Conservation (phyloP, 2,888 invertebrate genomes). For the Drosophila paramelanica region DNA sequence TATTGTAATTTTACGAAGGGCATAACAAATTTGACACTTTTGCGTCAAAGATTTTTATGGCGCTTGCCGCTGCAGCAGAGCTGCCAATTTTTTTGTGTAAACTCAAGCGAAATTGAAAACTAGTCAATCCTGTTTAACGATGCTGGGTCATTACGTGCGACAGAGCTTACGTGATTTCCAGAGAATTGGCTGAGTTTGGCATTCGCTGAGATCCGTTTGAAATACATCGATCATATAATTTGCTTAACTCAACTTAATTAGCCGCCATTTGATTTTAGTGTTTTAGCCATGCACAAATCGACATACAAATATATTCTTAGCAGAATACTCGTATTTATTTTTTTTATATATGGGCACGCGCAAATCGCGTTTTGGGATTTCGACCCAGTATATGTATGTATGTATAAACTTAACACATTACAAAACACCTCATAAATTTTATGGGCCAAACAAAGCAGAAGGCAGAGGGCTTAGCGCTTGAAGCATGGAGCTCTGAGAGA, state of each 20-base stretch:
- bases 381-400: constrained; percentile 13
- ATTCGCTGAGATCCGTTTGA: constrained; percentile 39
- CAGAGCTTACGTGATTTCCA: constrained; percentile 53
- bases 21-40: constrained; percentile 72
- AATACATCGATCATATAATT: constrained; percentile 73
- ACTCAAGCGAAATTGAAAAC: constrained; percentile 59
- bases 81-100: constrained; percentile 27
- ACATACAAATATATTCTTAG: neutral
- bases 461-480: constrained; percentile 19
- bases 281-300: constrained; percentile 5
- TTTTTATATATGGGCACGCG: constrained; percentile 53
- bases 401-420: constrained; percentile 63
- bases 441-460: constrained; percentile 43
- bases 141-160: constrained; percentile 46
- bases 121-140: constrained; percentile 61
- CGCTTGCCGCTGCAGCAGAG: constrained; percentile 10
- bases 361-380: constrained; percentile 20
- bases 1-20: constrained; percentile 67
- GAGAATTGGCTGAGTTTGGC: constrained; percentile 39
- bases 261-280: constrained; percentile 48
- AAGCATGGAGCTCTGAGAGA: constrained; percentile 12
- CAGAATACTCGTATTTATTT: constrained; percentile 10
- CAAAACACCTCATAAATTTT: constrained; percentile 78
- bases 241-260: constrained; percentile 66
- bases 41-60: constrained; percentile 49